Evolutionary conservation across 2,888 invertebrate species (phyloP).

Genomic region (Melieria picta): DNA sequence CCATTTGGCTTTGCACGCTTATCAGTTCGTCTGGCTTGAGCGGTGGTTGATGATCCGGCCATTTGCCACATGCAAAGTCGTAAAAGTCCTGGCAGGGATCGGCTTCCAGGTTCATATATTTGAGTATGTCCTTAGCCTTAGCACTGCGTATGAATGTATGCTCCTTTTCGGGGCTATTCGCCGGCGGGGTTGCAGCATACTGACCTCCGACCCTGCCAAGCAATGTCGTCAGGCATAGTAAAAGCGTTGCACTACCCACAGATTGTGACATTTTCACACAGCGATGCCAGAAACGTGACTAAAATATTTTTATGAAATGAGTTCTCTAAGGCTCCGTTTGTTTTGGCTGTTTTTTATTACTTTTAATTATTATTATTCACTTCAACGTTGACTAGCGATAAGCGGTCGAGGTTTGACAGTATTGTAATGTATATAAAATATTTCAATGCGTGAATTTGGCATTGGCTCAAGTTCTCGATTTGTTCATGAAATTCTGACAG

Average conservation of each 20-base stretch:
- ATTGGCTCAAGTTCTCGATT: constrained; percentile 3
- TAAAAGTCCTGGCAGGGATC: constrained; percentile 61
- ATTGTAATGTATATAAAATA: no score
- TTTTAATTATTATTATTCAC: no score
- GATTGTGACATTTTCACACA: constrained; percentile 10
- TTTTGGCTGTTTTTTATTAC: no score
- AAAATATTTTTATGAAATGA: not conserved
- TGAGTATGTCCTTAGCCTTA: constrained; percentile 41
- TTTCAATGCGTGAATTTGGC: not conserved
- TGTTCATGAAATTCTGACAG: not conserved
- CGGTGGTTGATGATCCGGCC: constrained; percentile 49
- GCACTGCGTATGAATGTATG: constrained; percentile 17
- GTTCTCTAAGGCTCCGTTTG: no score
- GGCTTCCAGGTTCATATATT: constrained; percentile 53
- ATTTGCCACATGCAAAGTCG: constrained; percentile 60
- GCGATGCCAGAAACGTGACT: constrained; percentile 7
- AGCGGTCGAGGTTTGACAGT: no score
- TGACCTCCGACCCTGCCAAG: constrained; percentile 13
- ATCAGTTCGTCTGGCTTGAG: constrained; percentile 42
- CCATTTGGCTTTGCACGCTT: constrained; percentile 49
- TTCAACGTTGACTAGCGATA: no score
- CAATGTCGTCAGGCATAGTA: no score
- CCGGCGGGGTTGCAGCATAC: not conserved
- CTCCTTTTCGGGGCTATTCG: constrained; percentile 25
- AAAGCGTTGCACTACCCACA: no score